A percentile compares a stretch with the other conserved stretches of the same genome.
phyloP scores from a whole-genome alignment of 2,888 invertebrate genomes.

The Cataglyphis altisquamis region DNA sequence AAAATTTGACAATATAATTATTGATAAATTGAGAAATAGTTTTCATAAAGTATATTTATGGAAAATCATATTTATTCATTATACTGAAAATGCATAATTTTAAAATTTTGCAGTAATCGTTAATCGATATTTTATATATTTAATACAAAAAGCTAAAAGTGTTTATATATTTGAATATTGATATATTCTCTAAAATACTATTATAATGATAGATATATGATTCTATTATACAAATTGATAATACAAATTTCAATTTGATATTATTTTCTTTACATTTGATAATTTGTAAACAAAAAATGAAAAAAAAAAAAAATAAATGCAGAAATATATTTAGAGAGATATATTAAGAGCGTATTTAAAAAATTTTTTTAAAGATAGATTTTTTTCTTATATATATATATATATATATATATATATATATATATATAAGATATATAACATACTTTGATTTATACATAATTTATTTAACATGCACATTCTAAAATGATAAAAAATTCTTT shows the following conservation, averaged over 20 bases:
- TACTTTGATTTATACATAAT: neutral
- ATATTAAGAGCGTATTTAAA: neutral
- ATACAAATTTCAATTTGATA: neutral
- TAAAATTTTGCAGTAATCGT: neutral
- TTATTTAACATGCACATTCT: neutral
- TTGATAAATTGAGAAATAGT: neutral
- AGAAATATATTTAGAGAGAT: neutral
- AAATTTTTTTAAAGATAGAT: neutral
- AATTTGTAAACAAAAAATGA: neutral
- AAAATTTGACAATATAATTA: neutral
- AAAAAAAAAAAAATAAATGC: neutral
- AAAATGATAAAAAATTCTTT: neutral
- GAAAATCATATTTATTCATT: neutral
- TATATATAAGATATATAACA: neutral
- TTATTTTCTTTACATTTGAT: neutral
- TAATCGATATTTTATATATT: neutral
- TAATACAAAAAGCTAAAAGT: neutral
- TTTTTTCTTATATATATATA: too few relatives aligned
- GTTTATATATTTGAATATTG: neutral
- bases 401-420: too few relatives aligned
- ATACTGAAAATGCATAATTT: neutral
- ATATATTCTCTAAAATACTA: neutral
- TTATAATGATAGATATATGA: neutral
- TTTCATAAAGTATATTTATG: neutral
- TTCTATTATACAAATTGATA: too few relatives aligned